Evolutionary conservation across 1,140 invertebrate species (phyloP).

Genomic region (Psilanteris sp.): DNA sequence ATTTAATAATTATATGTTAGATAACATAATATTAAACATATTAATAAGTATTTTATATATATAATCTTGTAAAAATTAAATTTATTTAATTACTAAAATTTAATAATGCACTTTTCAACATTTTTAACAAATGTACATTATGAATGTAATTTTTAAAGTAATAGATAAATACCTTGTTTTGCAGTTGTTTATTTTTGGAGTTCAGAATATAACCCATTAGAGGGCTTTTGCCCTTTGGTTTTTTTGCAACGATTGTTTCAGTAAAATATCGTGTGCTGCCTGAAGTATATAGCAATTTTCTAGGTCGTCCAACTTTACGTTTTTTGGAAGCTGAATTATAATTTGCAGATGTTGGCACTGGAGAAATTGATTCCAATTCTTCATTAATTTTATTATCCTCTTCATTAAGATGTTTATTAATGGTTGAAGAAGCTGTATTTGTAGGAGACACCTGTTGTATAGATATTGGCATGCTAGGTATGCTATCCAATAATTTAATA

Average conservation of each 20-base stretch:
- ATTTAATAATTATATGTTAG: too few species aligned
- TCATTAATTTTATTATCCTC: conserved; percentile 63
- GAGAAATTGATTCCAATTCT: conserved; percentile 67
- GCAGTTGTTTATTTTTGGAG: conserved; percentile 82
- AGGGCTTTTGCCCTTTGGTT: conserved; percentile 84
- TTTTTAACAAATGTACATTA: too few species aligned
- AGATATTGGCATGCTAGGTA: conserved; percentile 73
- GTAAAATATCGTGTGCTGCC: conserved; percentile 82
- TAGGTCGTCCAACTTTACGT: conserved; percentile 89
- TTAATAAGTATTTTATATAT: too few species aligned
- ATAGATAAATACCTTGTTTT: conserved; percentile 77
- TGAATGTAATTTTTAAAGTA: too few species aligned
- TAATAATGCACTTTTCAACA: too few species aligned
- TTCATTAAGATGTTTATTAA: conserved; percentile 58
- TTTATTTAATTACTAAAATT: too few species aligned
- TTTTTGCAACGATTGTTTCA: conserved; percentile 91
- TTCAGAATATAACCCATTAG: conserved; percentile 84
- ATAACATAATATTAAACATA: too few species aligned
- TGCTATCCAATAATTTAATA: conserved; percentile 75
- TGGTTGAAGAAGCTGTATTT: conserved; percentile 52
- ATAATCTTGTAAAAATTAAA: too few species aligned
- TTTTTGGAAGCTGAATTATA: conserved; percentile 85
- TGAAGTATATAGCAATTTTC: conserved; percentile 84
- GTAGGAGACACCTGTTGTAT: conserved; percentile 67
- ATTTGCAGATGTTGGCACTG: conserved; percentile 61